Evolutionary conservation across 2,797 vertebrate species (phyloP), one percentile per base, ranked within the genome.

Genomic region (Apogon hyalosoma): DNA sequence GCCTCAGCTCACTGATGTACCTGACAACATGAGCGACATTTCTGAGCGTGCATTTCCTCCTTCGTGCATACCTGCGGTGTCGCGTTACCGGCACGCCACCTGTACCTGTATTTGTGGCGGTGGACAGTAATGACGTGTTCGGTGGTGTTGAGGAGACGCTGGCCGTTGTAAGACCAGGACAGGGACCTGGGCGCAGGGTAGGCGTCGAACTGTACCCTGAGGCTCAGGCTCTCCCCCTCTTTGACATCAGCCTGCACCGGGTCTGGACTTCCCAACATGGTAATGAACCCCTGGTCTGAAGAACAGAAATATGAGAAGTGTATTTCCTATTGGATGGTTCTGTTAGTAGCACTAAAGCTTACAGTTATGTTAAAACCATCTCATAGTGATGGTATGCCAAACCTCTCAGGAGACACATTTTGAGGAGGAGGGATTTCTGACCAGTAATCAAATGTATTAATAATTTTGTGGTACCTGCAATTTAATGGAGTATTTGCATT

Each of bases 201-300:
- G 0, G 97, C 92, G 7, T 95, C 93, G 7, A 98, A 95, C 40
- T 95, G 94, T 9, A 97, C 95, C 31, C 86, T 88, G 54, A 99
- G 90, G 45, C 92, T 95, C 54, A 98, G 87, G 61, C 96, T 98
- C 77, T 98, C 95, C 19, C 98, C 97, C 49, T 96, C 96, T 46
- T 94, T 96, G 11, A 98, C 94, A 45, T 94, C 88, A 31, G 95
- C 73, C 9, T 94, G 95, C 39, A 92, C 90, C 43, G 95, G 95
- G 78, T 89, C 88, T 28, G 79, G 78, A 19, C 87, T 33, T 46
- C 77, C 92, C 40, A 92, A 85, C 83, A 96, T 82, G 79, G 82
- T 93, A 73, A 99, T 94, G 88, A 97, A 99, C 51, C 98, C 97
- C 77, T 87, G 92, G 75, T 96, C 98, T 99, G 75, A 6, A 79